Conservation (phyloP, 2,797 vertebrate species). For the Alauda arvensis region DNA sequence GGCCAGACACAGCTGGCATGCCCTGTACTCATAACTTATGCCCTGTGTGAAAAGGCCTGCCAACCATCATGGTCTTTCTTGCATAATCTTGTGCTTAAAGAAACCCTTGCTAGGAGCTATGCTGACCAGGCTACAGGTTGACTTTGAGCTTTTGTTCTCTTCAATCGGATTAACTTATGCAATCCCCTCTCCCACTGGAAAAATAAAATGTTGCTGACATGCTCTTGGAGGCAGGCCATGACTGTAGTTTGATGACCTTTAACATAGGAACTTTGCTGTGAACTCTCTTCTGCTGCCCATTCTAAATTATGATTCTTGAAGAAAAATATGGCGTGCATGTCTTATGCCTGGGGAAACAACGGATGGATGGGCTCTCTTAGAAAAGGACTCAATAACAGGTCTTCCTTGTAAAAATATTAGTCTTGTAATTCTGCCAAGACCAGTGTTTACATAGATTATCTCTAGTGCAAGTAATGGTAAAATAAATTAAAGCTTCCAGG, state of each 20-base stretch:
- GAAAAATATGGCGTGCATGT: background rate
- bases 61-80: background rate
- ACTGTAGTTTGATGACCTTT: background rate
- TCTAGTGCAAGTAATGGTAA: conserved; percentile 44
- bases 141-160: background rate
- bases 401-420: conserved; percentile 71
- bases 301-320: conserved; percentile 5
- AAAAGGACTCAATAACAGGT: conserved; percentile 53
- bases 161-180: background rate
- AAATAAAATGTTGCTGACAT: background rate
- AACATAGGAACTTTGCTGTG: background rate
- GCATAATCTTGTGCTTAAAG: background rate
- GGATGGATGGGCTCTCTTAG: conserved; percentile 55
- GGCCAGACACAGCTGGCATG: background rate
- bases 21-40: background rate
- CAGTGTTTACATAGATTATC: conserved; percentile 64
- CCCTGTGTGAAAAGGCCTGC: background rate
- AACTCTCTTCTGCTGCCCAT: background rate
- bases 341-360: conserved; percentile 40
- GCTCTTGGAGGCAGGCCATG: background rate
- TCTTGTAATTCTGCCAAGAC: conserved; percentile 62
- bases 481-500: conserved; percentile 14
- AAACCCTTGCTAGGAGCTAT: background rate
- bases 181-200: background rate
- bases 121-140: background rate